These are phyloP conservation scores for Psylliodes chrysocephalus DNA, from an alignment of 2,888 invertebrate genomes.

Conservation along the genomic window DNA sequence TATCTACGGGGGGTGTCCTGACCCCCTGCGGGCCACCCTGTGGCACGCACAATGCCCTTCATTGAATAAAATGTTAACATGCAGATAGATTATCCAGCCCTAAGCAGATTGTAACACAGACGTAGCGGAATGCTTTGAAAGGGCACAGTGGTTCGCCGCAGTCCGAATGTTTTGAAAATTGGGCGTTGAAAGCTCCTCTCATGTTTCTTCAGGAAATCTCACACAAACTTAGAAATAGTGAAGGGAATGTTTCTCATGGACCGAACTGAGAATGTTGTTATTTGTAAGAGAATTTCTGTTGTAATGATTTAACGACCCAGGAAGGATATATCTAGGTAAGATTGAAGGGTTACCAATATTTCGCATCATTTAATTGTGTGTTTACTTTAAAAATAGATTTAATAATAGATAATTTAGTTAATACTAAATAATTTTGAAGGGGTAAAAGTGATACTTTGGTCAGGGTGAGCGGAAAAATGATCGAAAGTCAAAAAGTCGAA, in stretches of 20 bases:
- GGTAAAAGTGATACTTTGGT: too few species aligned
- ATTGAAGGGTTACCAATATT: too few species aligned
- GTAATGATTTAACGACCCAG: too few species aligned
- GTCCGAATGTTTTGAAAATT: slow-evolving; percentile 42
- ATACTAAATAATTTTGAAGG: too few species aligned
- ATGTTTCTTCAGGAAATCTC: slow-evolving; percentile 47
- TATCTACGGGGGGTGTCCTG: slow-evolving; percentile 54
- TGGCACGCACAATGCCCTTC: slow-evolving; percentile 54
- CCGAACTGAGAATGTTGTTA: too few species aligned
- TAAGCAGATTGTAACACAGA: slow-evolving; percentile 57
- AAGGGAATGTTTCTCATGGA: slow-evolving; percentile 2
- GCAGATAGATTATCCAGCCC: slow-evolving; percentile 51
- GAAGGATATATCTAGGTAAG: too few species aligned
- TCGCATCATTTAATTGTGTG: too few species aligned
- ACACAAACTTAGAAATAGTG: slow-evolving; percentile 32
- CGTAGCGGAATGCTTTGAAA: slow-evolving; percentile 56
- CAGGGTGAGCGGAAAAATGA: too few species aligned
- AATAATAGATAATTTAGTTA: too few species aligned
- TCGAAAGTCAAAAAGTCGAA: too few species aligned
- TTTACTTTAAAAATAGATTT: too few species aligned
- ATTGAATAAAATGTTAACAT: slow-evolving; percentile 48
- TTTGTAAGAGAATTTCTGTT: too few species aligned
- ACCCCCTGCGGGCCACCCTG: slow-evolving; percentile 52
- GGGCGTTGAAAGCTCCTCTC: slow-evolving; percentile 48
- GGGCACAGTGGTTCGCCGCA: slow-evolving; percentile 47